phyloP scores from a whole-genome alignment of 2,797 vertebrate species.

The Erithacus rubecula region DNA sequence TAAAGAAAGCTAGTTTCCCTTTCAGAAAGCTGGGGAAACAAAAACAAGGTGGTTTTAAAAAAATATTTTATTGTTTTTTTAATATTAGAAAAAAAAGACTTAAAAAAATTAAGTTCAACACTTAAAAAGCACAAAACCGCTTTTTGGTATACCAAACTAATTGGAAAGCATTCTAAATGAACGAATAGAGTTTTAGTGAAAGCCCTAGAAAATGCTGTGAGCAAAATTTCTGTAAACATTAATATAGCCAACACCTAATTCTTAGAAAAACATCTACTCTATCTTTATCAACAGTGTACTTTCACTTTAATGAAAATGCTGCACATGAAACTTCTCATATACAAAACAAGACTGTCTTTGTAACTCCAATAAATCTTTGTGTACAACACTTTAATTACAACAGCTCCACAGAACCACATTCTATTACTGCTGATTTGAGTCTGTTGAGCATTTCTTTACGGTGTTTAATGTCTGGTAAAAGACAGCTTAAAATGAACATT shows the following conservation, averaged over 20 bases:
- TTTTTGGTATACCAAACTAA: not conserved
- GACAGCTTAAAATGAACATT: not conserved
- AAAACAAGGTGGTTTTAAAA: not conserved
- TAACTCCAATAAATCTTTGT: not conserved
- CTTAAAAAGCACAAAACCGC: not conserved
- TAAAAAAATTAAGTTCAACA: not conserved
- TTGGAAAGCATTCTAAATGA: not conserved
- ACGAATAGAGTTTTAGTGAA: not conserved
- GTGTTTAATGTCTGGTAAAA: not conserved
- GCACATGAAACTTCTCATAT: not conserved
- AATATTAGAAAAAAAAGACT: not conserved
- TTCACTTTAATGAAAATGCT: slow-evolving; percentile 9
- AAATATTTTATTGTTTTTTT: not conserved
- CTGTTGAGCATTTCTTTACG: not conserved
- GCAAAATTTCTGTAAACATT: slow-evolving; percentile 29
- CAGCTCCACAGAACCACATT: not conserved
- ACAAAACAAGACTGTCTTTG: not conserved
- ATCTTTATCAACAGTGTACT: not conserved
- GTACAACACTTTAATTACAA: not conserved
- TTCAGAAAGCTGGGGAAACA: not conserved
- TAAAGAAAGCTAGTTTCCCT: not conserved
- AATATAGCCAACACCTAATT: slow-evolving; percentile 51
- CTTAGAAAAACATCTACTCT: slow-evolving; percentile 12
- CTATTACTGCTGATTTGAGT: not conserved
- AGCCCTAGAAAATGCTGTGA: not conserved